Evolutionary conservation across 2,888 invertebrate species (phyloP).

Genomic region (Choreutis nemorana): DNA sequence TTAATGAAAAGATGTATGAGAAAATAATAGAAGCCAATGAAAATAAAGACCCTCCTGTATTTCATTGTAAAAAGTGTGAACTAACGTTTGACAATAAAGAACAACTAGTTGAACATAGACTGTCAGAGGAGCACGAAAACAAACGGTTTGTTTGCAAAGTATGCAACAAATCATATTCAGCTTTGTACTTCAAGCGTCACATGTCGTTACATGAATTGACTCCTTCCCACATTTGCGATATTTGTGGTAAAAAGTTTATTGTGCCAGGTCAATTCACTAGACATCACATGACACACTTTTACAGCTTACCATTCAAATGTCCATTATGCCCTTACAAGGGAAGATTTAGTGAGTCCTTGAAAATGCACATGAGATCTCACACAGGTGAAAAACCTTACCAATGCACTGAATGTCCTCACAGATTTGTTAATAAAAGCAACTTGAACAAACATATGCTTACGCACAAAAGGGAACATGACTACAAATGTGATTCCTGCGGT

Average conservation of each 20-base stretch:
- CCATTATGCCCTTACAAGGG: conserved; percentile 45
- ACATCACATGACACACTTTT: conserved; percentile 44
- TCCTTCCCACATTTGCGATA: conserved; percentile 38
- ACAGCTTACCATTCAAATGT: conserved; percentile 41
- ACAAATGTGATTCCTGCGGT: conserved; percentile 41
- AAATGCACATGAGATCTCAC: conserved; percentile 51
- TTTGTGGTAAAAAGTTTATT: conserved; percentile 45
- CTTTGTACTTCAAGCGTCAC: conserved; percentile 38
- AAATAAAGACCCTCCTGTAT: conserved; percentile 14
- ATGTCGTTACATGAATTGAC: conserved; percentile 28
- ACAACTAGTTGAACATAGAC: conserved; percentile 34
- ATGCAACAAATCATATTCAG: conserved; percentile 36
- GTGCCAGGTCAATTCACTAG: conserved; percentile 32
- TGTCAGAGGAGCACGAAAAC: conserved; percentile 39
- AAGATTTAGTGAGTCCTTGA: conserved; percentile 39
- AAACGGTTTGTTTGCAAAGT: conserved; percentile 29
- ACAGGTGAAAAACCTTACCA: conserved; percentile 52
- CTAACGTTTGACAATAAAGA: conserved; percentile 28
- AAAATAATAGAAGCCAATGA: conserved; percentile 12
- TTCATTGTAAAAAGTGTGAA: conserved; percentile 33
- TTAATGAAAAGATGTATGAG: conserved; percentile 1
- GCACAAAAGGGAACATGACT: conserved; percentile 34
- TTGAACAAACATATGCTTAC: conserved; percentile 41
- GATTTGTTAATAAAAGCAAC: conserved; percentile 49
- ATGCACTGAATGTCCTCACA: conserved; percentile 38